Evolutionary conservation across 2,888 invertebrate species (phyloP).

Genomic region (Hoplodrina blanda): DNA sequence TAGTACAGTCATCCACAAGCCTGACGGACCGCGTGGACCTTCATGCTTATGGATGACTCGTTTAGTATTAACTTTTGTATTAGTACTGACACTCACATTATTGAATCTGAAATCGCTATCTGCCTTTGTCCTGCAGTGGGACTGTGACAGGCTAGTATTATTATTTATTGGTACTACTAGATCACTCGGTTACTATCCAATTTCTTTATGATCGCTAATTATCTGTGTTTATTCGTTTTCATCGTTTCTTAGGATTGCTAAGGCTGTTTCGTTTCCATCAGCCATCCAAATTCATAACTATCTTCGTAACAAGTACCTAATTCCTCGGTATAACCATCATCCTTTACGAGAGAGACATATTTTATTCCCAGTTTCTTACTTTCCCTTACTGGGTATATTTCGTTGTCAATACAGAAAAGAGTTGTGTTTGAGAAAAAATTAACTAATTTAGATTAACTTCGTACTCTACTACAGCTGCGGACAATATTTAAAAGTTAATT

Average conservation of each 20-base stretch:
- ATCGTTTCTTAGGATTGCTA: neutral
- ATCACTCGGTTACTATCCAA: neutral
- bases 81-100: neutral
- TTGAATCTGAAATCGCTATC: too few relatives aligned
- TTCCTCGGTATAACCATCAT: neutral
- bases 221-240: too few relatives aligned
- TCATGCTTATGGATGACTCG: too few relatives aligned
- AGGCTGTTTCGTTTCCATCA: neutral
- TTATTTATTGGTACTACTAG: neutral
- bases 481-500: slow-evolving; percentile 44
- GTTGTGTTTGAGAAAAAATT: neutral
- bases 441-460: slow-evolving; percentile 20
- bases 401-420: neutral
- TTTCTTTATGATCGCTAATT: neutral
- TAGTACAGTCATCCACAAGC: too few relatives aligned
- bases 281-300: neutral
- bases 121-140: too few relatives aligned
- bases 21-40: too few relatives aligned
- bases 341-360: neutral
- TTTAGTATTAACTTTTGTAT: neutral
- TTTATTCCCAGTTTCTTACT: neutral
- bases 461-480: slow-evolving; percentile 1
- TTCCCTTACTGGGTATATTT: neutral
- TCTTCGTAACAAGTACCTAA: neutral
- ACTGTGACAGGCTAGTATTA: too few relatives aligned